These are phyloP conservation scores for Pseudomyrmex concolor DNA, from an alignment of 1,140 invertebrate species.

Conservation along the genomic window DNA sequence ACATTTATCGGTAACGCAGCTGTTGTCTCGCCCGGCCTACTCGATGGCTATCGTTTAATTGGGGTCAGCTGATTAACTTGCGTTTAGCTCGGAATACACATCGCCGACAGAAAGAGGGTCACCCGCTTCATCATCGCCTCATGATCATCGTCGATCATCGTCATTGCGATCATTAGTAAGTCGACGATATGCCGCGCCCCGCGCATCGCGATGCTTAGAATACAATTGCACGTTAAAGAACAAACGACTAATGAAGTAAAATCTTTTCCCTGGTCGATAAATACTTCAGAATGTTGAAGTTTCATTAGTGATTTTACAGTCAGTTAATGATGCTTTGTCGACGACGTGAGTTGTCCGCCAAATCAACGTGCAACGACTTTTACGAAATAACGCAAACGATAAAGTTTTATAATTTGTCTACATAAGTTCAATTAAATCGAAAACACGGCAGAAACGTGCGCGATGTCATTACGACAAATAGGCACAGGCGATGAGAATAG, in stretches of 20 bases:
- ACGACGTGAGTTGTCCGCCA: not conserved
- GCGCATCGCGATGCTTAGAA: slow-evolving; percentile 16
- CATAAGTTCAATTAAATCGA: slow-evolving; percentile 6
- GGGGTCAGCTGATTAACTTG: slow-evolving; percentile 71
- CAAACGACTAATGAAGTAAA: not conserved
- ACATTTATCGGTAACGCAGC: slow-evolving; percentile 71
- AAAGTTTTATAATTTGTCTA: not conserved
- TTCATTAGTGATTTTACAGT: not conserved
- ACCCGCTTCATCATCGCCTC: slow-evolving; percentile 57
- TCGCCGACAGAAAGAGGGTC: slow-evolving; percentile 56
- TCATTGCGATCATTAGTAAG: slow-evolving; percentile 52
- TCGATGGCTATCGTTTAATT: slow-evolving; percentile 72
- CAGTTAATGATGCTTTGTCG: slow-evolving; percentile 1
- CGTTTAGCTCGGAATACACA: slow-evolving; percentile 34
- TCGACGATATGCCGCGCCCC: slow-evolving; percentile 31
- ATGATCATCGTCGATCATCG: slow-evolving; percentile 58
- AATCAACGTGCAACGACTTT: not conserved
- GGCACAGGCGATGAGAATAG: slow-evolving; percentile 9
- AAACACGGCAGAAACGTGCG: not conserved
- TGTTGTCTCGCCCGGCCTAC: slow-evolving; percentile 62
- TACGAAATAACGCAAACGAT: not conserved
- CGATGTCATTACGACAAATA: slow-evolving; percentile 18
- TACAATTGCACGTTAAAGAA: slow-evolving; percentile 28
- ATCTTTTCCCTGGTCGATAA: not conserved
- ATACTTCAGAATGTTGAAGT: not conserved